Conservation (phyloP, 2,113 vertebrate species). For the Bos javanicus region DNA sequence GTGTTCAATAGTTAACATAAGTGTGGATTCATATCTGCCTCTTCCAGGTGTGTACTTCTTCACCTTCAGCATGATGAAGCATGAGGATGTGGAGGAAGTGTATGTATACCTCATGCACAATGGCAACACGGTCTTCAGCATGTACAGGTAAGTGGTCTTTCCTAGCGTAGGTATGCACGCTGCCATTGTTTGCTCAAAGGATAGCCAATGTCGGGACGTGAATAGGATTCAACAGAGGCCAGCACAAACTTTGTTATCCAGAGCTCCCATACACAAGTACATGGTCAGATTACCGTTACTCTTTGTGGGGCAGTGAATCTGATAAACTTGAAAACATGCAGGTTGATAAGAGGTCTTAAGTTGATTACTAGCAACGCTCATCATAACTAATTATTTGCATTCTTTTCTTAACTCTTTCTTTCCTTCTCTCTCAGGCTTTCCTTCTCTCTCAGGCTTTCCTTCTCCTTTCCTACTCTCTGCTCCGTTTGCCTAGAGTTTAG, state of each 20-base stretch:
- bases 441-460: neutral
- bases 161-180: rapidly evolving
- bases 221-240: neutral
- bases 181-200: neutral
- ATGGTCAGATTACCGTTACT: neutral
- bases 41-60: slow-evolving; percentile 88
- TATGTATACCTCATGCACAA: slow-evolving; percentile 90
- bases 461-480: neutral
- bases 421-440: neutral
- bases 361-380: neutral
- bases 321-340: neutral
- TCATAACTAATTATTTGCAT: neutral
- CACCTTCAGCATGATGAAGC: slow-evolving; percentile 90
- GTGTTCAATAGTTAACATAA: neutral
- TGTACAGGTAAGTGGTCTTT: slow-evolving; percentile 82
- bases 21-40: neutral
- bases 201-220: neutral
- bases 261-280: neutral
- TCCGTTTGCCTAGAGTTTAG: neutral
- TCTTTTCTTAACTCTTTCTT: neutral
- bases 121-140: slow-evolving; percentile 87
- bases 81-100: slow-evolving; percentile 88
- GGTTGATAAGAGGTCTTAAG: neutral
- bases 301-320: neutral
- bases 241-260: neutral